Evolutionary conservation across 2,888 invertebrate species (phyloP).

Genomic region (Carterocephalus palaemon): DNA sequence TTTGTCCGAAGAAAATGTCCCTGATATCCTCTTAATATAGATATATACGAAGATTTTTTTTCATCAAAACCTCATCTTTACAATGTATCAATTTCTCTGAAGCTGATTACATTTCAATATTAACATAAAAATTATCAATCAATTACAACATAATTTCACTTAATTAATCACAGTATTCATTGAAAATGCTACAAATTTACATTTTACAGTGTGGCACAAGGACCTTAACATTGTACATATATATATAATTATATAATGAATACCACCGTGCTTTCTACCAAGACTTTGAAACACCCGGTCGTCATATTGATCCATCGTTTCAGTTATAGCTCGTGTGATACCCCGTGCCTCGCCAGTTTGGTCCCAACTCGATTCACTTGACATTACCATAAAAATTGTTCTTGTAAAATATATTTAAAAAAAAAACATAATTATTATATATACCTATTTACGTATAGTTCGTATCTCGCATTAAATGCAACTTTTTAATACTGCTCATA

Average conservation of each 20-base stretch:
- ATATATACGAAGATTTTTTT: constrained; percentile 9
- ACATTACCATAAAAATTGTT: constrained; percentile 32
- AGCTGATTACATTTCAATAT: constrained; percentile 6
- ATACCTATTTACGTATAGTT: constrained; percentile 61
- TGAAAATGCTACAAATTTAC: constrained; percentile 20
- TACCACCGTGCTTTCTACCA: constrained; percentile 41
- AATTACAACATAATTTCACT: not conserved
- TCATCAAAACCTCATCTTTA: constrained; percentile 10
- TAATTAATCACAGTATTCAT: constrained; percentile 4
- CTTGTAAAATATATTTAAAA: constrained; percentile 39
- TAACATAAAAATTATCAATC: not conserved
- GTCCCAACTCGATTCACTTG: constrained; percentile 51
- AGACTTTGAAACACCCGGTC: constrained; percentile 59
- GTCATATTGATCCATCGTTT: constrained; percentile 21
- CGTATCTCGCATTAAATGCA: constrained; percentile 67
- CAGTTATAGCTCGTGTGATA: constrained; percentile 35
- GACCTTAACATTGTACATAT: constrained; percentile 38
- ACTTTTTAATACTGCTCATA: constrained; percentile 53
- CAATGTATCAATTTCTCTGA: constrained; percentile 8
- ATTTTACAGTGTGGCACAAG: constrained; percentile 35
- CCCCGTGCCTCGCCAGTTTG: constrained; percentile 71
- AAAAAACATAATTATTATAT: constrained; percentile 39
- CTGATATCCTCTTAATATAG: no score
- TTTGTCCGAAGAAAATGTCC: no score
- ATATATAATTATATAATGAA: constrained; percentile 33